Conservation (phyloP, 1,140 invertebrate genomes). For the Tetramorium simillimum region DNA sequence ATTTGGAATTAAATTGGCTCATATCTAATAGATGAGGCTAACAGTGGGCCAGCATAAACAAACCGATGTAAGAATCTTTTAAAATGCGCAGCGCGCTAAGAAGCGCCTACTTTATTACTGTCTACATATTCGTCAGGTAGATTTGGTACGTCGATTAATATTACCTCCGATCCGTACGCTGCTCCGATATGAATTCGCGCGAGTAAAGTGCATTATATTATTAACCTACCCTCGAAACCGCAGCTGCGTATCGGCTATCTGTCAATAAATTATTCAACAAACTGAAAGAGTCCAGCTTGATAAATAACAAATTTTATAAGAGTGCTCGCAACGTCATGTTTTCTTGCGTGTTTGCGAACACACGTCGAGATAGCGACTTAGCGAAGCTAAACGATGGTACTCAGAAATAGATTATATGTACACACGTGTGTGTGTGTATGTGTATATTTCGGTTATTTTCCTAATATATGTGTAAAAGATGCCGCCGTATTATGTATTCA, state of each 20-base stretch:
- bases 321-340: conserved; percentile 18
- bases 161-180: not conserved
- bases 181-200: conserved; percentile 42
- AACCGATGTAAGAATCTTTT: not conserved
- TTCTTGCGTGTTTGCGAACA: not conserved
- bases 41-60: not conserved
- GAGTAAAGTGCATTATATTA: conserved; percentile 58
- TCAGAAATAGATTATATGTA: not conserved
- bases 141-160: conserved; percentile 39
- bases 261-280: conserved; percentile 56
- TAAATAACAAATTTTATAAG: conserved; percentile 55
- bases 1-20: not conserved
- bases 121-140: conserved; percentile 1
- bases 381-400: not conserved
- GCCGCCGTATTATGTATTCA: not conserved
- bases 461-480: not conserved
- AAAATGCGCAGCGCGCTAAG: not conserved
- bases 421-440: not conserved
- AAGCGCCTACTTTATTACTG: not conserved
- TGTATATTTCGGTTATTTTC: not conserved
- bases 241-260: conserved; percentile 57
- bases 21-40: too few species aligned
- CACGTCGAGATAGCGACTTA: not conserved
- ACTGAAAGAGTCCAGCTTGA: conserved; percentile 23
- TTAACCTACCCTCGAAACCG: conserved; percentile 46